Conservation (phyloP, 2,113 vertebrate genomes). For the Upupa epops region DNA sequence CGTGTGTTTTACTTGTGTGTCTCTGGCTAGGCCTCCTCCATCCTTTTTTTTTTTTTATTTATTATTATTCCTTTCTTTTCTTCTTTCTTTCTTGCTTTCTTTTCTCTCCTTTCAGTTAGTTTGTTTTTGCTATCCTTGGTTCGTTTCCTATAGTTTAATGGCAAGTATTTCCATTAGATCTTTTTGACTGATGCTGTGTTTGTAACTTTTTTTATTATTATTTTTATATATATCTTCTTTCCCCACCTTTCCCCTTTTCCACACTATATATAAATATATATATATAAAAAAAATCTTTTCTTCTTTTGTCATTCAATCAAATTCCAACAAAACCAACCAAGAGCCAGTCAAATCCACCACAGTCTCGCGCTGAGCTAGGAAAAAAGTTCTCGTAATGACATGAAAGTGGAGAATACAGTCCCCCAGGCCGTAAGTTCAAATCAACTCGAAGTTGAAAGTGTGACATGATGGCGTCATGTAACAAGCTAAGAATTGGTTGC, state of each 20-base stretch:
- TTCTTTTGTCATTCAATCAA: constrained; percentile 90
- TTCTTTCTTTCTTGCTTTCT: background rate
- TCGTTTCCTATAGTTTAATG: constrained; percentile 64
- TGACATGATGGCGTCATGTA: constrained; percentile 89
- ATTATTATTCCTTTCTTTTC: background rate
- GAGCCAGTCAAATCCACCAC: constrained; percentile 86
- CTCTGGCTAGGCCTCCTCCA: constrained; percentile 71
- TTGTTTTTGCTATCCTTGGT: constrained; percentile 7
- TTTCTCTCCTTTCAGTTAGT: constrained; percentile 38
- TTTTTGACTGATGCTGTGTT: constrained; percentile 79
- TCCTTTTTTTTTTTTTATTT: background rate
- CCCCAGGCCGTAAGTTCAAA: constrained; percentile 88
- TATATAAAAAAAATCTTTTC: constrained; percentile 82
- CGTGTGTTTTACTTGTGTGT: constrained; percentile 57
- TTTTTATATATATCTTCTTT: constrained; percentile 64
- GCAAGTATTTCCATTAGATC: constrained; percentile 75
- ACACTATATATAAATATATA: constrained; percentile 77
- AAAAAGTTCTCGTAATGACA: constrained; percentile 88
- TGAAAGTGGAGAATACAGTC: constrained; percentile 85
- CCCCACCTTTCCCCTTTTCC: constrained; percentile 57
- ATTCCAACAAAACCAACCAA: constrained; percentile 84
- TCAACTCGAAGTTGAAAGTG: constrained; percentile 86
- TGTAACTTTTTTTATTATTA: constrained; percentile 68
- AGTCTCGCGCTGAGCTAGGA: constrained; percentile 86
- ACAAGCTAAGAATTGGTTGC: constrained; percentile 86